phyloP scores from a whole-genome alignment of 2,888 invertebrate species.

The Leptura quadrifasciata region DNA sequence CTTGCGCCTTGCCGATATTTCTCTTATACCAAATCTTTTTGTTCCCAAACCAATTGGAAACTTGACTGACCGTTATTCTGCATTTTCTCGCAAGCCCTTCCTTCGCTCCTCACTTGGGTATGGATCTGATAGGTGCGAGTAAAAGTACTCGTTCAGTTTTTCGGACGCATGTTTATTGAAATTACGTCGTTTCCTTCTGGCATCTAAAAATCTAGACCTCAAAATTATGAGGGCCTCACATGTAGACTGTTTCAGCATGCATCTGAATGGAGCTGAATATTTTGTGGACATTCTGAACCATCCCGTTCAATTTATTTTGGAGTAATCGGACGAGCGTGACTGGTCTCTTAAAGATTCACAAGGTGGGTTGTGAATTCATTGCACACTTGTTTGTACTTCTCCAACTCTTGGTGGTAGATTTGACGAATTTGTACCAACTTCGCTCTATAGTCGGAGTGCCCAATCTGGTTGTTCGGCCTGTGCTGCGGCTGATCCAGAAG shows the following conservation, averaged over 20 bases:
- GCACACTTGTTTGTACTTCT: conserved; percentile 99
- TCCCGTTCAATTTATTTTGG: conserved; percentile 98
- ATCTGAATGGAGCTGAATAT: conserved; percentile 98
- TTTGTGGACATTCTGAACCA: conserved; percentile 99
- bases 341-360: conserved; percentile 97
- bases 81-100: conserved; percentile 99
- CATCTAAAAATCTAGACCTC: conserved; percentile 88
- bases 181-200: conserved; percentile 94
- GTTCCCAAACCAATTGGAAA: conserved; percentile 99
- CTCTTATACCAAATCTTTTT: conserved; percentile 99
- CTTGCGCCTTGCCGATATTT: conserved; percentile 99
- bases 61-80: conserved; percentile 92
- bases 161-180: conserved; percentile 99
- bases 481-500: conserved; percentile 89
- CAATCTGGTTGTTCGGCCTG: conserved; percentile 91
- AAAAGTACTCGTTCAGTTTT: conserved; percentile 99
- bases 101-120: conserved; percentile 99
- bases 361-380: conserved; percentile 99
- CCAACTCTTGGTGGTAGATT: conserved; percentile 97
- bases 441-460: conserved; percentile 99
- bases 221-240: conserved; percentile 99
- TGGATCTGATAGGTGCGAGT: conserved; percentile 99
- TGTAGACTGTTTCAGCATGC: conserved; percentile 99
- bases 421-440: conserved; percentile 98
- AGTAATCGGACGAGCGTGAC: conserved; percentile 97